A percentile compares a stretch with the other conserved stretches of the same genome.
These are phyloP conservation scores for Eurois occulta DNA, from an alignment of 2,888 invertebrate species.

Conservation along the genomic window DNA sequence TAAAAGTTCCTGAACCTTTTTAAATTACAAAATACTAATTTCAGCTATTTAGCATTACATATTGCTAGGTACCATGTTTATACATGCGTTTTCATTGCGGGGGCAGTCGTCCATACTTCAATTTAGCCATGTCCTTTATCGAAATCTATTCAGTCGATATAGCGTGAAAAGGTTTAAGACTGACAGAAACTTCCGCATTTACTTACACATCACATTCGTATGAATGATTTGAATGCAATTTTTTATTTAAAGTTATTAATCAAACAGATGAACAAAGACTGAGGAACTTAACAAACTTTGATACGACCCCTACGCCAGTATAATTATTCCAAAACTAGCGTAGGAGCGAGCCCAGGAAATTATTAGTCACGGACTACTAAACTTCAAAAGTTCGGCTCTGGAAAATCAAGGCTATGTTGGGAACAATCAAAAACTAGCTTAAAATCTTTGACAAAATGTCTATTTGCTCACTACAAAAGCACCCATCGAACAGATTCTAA, in stretches of 20 bases:
- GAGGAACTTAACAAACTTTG: background rate
- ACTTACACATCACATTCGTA: too few species aligned
- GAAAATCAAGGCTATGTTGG: background rate
- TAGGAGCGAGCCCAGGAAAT: background rate
- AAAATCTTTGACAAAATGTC: constrained; percentile 40
- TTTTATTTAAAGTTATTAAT: background rate
- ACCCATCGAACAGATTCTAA: constrained; percentile 38
- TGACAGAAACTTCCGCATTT: too few species aligned
- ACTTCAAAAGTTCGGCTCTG: background rate
- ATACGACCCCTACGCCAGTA: background rate
- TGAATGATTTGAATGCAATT: background rate
- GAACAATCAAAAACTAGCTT: constrained; percentile 28
- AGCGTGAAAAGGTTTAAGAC: too few species aligned
- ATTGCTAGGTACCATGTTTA: too few species aligned
- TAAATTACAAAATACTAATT: too few species aligned
- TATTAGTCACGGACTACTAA: constrained; percentile 13
- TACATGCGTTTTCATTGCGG: too few species aligned
- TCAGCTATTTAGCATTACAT: too few species aligned
- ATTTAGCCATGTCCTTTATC: too few species aligned
- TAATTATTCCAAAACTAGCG: background rate
- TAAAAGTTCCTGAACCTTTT: too few species aligned
- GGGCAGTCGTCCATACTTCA: too few species aligned
- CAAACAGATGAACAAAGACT: background rate
- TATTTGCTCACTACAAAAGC: constrained; percentile 46
- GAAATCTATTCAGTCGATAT: background rate